A percentile compares a stretch with the other conserved stretches of the same genome.
Evolutionary conservation across 2,888 invertebrate species (phyloP).

Genomic region (Tetranychus piercei): DNA sequence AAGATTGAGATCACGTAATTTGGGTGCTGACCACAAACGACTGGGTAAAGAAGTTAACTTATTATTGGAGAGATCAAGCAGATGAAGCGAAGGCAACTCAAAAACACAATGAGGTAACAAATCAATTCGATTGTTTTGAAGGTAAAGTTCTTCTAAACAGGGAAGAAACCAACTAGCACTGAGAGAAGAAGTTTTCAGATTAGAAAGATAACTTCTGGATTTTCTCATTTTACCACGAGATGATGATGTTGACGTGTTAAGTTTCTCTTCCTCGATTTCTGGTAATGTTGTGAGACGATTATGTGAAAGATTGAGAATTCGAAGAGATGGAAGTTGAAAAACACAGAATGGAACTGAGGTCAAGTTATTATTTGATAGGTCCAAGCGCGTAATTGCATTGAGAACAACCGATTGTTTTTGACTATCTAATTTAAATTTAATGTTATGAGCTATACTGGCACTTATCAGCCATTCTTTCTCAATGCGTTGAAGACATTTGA

Average conservation of each 20-base stretch:
- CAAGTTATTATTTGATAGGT: constrained; percentile 74
- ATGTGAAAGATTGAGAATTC: constrained; percentile 63
- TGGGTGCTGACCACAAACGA: constrained; percentile 66
- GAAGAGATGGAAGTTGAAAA: constrained; percentile 62
- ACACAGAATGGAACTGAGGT: constrained; percentile 57
- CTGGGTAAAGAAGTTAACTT: constrained; percentile 63
- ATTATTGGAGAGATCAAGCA: constrained; percentile 83
- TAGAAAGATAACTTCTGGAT: constrained; percentile 17
- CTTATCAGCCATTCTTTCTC: constrained; percentile 58
- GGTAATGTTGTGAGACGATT: constrained; percentile 66
- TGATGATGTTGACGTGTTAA: background rate
- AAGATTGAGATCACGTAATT: constrained; percentile 65
- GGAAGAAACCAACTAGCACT: constrained; percentile 36
- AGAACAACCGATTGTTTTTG: constrained; percentile 39
- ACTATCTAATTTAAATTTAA: constrained; percentile 52
- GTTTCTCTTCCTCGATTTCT: constrained; percentile 20
- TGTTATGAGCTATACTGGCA: constrained; percentile 66
- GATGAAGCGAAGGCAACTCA: constrained; percentile 52
- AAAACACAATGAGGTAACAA: constrained; percentile 62
- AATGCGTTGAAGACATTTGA: constrained; percentile 51
- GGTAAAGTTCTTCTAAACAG: constrained; percentile 65
- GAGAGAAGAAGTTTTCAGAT: constrained; percentile 1
- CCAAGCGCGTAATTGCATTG: constrained; percentile 79
- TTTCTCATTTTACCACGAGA: constrained; percentile 15
- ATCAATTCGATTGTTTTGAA: constrained; percentile 78